phyloP scores from a whole-genome alignment of 2,888 invertebrate species.

The Cantharis nigra region DNA sequence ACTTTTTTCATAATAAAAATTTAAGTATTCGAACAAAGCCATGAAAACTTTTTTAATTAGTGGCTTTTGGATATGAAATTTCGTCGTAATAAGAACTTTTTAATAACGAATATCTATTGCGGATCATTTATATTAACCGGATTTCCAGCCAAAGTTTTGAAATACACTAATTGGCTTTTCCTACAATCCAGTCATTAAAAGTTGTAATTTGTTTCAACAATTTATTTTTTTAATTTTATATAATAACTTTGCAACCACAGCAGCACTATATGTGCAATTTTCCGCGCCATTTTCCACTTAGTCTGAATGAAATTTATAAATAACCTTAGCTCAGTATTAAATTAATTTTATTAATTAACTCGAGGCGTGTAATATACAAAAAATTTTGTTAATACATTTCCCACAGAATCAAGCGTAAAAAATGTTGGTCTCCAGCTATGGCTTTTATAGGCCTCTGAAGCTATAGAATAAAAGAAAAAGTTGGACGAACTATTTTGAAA shows the following conservation, averaged over 20 bases:
- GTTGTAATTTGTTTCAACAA: neutral
- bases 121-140: neutral
- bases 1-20: neutral
- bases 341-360: no score
- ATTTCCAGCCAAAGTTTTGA: neutral
- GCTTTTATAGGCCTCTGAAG: neutral
- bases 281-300: no score
- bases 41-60: neutral
- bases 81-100: neutral
- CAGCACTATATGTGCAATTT: no score
- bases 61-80: neutral
- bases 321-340: no score
- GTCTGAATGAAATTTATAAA: no score
- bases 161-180: neutral
- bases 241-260: neutral
- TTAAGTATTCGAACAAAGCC: neutral
- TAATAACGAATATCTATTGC: neutral
- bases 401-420: neutral
- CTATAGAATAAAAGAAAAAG: neutral
- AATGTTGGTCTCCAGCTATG: neutral
- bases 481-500: neutral
- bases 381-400: neutral
- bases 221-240: neutral
- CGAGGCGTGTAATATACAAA: no score
- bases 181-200: neutral